Evolutionary conservation across 2,888 invertebrate species (phyloP), one percentile per base, ranked within the genome.

Genomic region (Euzophera pinguis): DNA sequence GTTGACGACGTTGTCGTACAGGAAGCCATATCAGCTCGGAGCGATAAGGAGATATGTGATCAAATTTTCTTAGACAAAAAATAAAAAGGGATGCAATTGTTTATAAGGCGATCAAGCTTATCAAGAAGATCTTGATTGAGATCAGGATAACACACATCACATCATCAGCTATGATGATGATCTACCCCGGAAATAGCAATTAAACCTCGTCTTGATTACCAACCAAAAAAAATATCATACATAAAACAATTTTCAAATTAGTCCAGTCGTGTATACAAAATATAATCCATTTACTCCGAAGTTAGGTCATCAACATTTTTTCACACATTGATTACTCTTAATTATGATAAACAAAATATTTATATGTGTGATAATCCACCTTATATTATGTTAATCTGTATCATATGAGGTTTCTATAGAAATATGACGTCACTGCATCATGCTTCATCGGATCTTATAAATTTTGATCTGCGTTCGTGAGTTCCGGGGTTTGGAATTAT

Each of bases 301-400:
- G 8, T 43, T 43, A 29, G 22, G 9, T 29, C 43, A 43, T 43
- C 43, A 13, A 2, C 3, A 9, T 29, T 43, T 29, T 45, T 45
- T 45, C 14, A 16, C 1, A 5, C 10, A 45, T 45, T 32, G 14
- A 32, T 32, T 45, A 32, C 32, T 32, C 29, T 41, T 32, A 45
- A 45, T 45, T 45, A 45, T 34, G 29, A 3, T 45, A 45, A 45
- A 45, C 45, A 45, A 45, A 29, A 45, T 41, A 45, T 45, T 7
- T 45, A 14, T 34, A 34, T 45, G 32, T 8, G 12, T 27, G 3
- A 16, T 43, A 45, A 45, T 45, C 45, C 45, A 45, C 9, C 10
- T 45, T 32, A 32, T 34, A 27, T 45, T n/a, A 45, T 45, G 29
- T 34, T 45, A 45, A 45, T 45, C 45, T 45, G 1, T 16, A 45